A percentile compares a stretch with the other conserved stretches of the same genome.
Evolutionary conservation across 2,888 invertebrate species (phyloP).

Genomic region (Pherbina coryleti): DNA sequence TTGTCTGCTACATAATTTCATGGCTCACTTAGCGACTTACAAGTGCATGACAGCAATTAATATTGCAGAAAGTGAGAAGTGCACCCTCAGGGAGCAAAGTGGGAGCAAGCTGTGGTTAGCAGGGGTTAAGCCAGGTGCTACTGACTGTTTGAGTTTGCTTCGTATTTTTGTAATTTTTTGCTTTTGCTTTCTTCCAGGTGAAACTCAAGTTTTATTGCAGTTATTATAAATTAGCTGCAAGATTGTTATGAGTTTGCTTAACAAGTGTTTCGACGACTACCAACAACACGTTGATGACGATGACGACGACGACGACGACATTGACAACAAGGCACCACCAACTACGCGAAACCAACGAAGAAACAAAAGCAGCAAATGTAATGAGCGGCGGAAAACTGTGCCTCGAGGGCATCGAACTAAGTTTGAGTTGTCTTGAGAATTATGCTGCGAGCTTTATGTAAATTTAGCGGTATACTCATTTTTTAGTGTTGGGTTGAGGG

Average conservation of each 20-base stretch:
- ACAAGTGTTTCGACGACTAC: conserved; percentile 5
- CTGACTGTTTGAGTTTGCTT: background rate
- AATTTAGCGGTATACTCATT: too few species aligned
- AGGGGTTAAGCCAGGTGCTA: background rate
- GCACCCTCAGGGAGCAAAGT: background rate
- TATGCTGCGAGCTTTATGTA: too few species aligned
- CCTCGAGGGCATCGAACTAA: too few species aligned
- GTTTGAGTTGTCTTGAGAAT: too few species aligned
- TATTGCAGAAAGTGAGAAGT: background rate
- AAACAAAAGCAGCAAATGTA: too few species aligned
- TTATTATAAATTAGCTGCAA: conserved; percentile 15
- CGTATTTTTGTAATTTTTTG: background rate
- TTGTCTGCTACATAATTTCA: conserved; percentile 15
- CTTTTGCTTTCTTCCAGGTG: background rate
- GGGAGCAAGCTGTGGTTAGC: background rate
- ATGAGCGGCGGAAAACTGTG: too few species aligned
- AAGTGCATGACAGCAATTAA: conserved; percentile 33
- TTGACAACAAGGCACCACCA: too few species aligned
- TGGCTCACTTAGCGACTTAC: conserved; percentile 31
- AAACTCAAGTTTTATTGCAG: conserved; percentile 4
- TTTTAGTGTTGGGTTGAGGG: too few species aligned
- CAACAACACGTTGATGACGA: background rate
- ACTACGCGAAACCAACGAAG: too few species aligned
- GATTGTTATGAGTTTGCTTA: conserved; percentile 22
- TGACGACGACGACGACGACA: too few species aligned